Evolutionary conservation across 37 sponge, comb jelly and placozoan genomes (phyloP), one percentile per base, ranked within the genome.

Genomic region (Spongia lamella): DNA sequence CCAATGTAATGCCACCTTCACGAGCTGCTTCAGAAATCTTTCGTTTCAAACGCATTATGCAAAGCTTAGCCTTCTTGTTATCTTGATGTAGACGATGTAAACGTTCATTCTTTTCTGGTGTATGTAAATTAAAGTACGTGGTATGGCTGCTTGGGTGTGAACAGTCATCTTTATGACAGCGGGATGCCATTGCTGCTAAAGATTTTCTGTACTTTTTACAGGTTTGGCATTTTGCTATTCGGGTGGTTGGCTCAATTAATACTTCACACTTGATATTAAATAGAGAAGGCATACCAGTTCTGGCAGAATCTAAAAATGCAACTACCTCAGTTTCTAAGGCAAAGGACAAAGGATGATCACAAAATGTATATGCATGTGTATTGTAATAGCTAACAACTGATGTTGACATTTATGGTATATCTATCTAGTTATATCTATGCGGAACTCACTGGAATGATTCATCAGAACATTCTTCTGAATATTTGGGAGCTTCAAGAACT

Each of bases 221-320:
- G 29, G 39, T 49, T 14, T 43, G 24, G 40, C 75, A 74, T 20
- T 61, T 20, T 25, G 38, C 22, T 21, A 27, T 21, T 76, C 33
- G 25, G 26, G 57, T 56, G 20, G 49, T 75, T n/a, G n/a, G n/a
- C 2, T 25, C 11, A 35, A 66, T 35, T 11, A 75, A 14, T 7
- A 75, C 29, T 49, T 75, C 76, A 75, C 76, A 75, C 38, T 61
- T 59, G 49, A 0, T 50, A 38, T 75, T 50, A 61, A 52, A 25
- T 19, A 75, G 26, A 33, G 76, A 43, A 20, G 76, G 76, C 60
- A 26, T 27, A 38, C 25, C 25, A 61, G 51, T 26, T 20, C 61
- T 75, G 16, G 40, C 25, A 3, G 63, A 61, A 20, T 75, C 76
- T 31, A 61, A 43, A 37, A 25, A 7, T 17, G 76, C 76, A 20